phyloP scores from a whole-genome alignment of 2,888 invertebrate genomes.

The Cephus pulcher region DNA sequence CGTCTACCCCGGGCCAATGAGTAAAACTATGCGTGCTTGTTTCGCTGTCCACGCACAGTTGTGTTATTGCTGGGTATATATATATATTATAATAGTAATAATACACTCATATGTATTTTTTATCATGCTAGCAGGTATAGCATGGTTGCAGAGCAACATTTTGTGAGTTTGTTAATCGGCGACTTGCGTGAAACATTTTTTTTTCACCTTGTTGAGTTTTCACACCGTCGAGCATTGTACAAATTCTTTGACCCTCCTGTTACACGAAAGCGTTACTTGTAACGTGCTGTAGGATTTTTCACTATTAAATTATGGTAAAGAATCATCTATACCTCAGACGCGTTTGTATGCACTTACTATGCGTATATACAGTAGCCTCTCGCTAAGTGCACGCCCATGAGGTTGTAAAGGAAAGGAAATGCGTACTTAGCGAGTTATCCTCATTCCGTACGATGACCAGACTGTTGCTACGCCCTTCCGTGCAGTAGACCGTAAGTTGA shows the following conservation, averaged over 20 bases:
- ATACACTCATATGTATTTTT: slow-evolving; percentile 23
- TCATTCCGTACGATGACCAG: neutral
- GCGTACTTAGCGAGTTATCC: neutral
- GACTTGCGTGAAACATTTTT: slow-evolving; percentile 10
- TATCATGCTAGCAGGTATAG: slow-evolving; percentile 49
- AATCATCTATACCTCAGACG: neutral
- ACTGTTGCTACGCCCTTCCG: too few species aligned
- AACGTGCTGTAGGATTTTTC: neutral
- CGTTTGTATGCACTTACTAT: neutral
- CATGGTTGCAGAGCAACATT: slow-evolving; percentile 41
- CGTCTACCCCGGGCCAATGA: neutral
- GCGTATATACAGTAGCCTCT: neutral
- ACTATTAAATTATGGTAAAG: neutral
- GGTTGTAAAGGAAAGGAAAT: neutral
- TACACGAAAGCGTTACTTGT: neutral
- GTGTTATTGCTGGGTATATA: neutral
- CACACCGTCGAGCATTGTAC: neutral
- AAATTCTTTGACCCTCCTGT: neutral
- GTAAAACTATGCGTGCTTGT: neutral
- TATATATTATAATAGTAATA: slow-evolving; percentile 22
- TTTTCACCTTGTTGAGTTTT: neutral
- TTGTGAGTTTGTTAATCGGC: slow-evolving; percentile 31
- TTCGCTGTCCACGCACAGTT: neutral
- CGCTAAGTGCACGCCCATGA: neutral
- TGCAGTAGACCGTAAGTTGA: too few species aligned